Evolutionary conservation across 92 coral and sea anemone species (phyloP).

Genomic region (Porites lobata): DNA sequence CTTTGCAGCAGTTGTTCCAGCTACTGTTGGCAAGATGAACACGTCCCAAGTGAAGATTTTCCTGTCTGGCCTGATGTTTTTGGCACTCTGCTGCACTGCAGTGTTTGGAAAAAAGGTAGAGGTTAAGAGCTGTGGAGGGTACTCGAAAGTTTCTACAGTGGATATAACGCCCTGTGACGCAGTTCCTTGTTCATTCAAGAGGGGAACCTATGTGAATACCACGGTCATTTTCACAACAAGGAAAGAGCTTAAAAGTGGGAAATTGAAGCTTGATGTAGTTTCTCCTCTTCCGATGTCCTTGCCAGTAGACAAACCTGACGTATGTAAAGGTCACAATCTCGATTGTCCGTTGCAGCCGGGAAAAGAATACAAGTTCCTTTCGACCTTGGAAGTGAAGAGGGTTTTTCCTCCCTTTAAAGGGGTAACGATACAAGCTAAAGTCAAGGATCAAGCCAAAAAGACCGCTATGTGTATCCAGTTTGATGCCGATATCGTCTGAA

Average conservation of each 20-base stretch:
- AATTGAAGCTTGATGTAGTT: slow-evolving; percentile 31
- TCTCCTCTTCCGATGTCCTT: slow-evolving; percentile 19
- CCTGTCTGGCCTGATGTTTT: background rate
- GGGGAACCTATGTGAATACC: slow-evolving; percentile 45
- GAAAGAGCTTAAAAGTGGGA: slow-evolving; percentile 15
- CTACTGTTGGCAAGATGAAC: background rate
- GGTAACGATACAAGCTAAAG: slow-evolving; percentile 23
- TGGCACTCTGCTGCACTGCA: background rate
- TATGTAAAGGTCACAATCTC: slow-evolving; percentile 57
- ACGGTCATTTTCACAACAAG: slow-evolving; percentile 39
- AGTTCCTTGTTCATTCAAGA: slow-evolving; percentile 52
- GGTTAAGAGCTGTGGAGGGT: slow-evolving; percentile 12
- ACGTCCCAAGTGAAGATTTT: background rate
- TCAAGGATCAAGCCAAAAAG: slow-evolving; percentile 6
- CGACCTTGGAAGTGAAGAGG: slow-evolving; percentile 6
- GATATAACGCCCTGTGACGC: slow-evolving; percentile 58
- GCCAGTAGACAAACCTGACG: slow-evolving; percentile 43
- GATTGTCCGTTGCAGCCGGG: slow-evolving; percentile 57
- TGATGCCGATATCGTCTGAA: slow-evolving; percentile 19
- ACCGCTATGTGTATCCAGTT: slow-evolving; percentile 50
- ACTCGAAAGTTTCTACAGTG: background rate
- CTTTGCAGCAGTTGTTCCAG: background rate
- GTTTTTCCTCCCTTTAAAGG: slow-evolving; percentile 3
- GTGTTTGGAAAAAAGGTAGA: background rate
- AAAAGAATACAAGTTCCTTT: background rate